Evolutionary conservation across 2,113 vertebrate species (phyloP), one percentile per base, ranked within the genome.

Genomic region (Corythaeola cristata): DNA sequence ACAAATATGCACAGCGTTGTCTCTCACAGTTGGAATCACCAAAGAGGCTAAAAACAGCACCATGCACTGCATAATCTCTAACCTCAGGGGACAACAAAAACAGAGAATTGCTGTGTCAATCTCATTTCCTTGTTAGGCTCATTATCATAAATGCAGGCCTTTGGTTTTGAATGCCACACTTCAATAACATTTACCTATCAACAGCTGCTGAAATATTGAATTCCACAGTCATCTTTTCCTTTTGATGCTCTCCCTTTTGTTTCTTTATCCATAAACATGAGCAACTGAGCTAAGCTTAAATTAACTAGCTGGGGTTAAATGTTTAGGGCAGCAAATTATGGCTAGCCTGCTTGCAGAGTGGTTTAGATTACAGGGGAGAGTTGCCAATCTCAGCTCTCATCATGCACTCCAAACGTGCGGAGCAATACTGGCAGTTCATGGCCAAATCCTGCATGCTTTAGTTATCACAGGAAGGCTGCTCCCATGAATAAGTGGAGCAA

Each of bases 21-120:
- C 97, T 98, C 97, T 97, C 98, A 96, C 97, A 97, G 95, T 84
- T 97, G 97, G 97, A 98, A 98, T 98, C 96, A 97, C 98, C 97
- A 97, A 97, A 97, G 97, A 97, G 97, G 97, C 97, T 98, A 98
- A 98, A 98, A 98, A 98, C 97, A 98, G 98, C 97, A 98, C 94
- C 96, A 96, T 33, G 95, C 84, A 3, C 98, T 96, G 97, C 95
- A 98, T 98, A 98, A 98, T 98, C 97, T 98, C 96, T 98, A 98
- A 97, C 98, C 98, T 97, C 97, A 33, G 98, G 98, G 97, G 98
- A 98, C 91, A 94, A 97, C 91, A 96, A 95, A 97, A 97, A 92
- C 97, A 97, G 97, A 97, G 98, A 97, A 97, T 95, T 96, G 96
- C 98, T 97, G 96, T 97, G 96, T 98, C 98, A 97, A 98, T 98